phyloP scores from a whole-genome alignment of 2,797 vertebrate species.

The Mormyrops boulengeri region DNA sequence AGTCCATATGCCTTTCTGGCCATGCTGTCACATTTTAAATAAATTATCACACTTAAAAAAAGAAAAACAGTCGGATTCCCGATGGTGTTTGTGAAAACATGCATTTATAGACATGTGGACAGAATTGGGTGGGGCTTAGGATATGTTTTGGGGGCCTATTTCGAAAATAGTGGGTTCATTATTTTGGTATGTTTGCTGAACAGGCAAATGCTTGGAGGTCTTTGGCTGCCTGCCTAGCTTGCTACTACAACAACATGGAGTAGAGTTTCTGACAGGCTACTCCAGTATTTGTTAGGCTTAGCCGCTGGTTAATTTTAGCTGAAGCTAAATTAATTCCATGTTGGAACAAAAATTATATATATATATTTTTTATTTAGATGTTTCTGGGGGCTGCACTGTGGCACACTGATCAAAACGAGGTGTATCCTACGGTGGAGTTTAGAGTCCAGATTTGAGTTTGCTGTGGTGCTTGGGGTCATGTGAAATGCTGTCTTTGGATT shows the following conservation, averaged over 20 bases:
- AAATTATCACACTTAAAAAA: background rate
- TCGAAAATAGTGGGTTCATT: background rate
- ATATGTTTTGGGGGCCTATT: background rate
- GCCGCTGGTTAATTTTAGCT: background rate
- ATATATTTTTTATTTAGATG: background rate
- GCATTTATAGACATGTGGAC: background rate
- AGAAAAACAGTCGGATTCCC: background rate
- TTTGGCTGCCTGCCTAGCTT: background rate
- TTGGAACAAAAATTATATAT: background rate
- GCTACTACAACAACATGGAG: background rate
- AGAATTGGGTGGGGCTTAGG: background rate
- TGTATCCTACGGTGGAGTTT: background rate
- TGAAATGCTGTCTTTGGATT: background rate
- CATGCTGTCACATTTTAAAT: background rate
- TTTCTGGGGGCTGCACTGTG: background rate
- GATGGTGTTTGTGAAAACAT: background rate
- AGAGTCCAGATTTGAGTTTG: background rate
- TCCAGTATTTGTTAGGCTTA: background rate
- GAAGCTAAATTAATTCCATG: background rate
- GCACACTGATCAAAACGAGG: background rate
- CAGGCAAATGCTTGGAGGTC: background rate
- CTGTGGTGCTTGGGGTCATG: background rate
- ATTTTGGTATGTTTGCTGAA: slow-evolving; percentile 1
- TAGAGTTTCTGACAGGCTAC: background rate
- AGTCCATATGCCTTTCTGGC: background rate